Base-by-base conservation (phyloP, 2,113 vertebrate genomes). In the Labeo catla region DNA sequence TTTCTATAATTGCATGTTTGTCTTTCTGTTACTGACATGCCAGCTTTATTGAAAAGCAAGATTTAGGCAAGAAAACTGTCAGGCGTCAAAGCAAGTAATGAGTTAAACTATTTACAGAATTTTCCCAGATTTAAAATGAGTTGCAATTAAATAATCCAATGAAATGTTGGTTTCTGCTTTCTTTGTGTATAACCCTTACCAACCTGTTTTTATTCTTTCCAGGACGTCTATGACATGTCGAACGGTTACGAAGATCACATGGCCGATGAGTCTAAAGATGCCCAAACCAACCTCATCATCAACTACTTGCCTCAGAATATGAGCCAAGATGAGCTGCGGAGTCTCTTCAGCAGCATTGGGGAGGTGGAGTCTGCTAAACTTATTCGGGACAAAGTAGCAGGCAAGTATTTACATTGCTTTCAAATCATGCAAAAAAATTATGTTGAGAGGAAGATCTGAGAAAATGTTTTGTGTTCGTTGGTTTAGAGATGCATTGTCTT, bases 171-270 rank as follows among this genome's bases (percentile, higher is more conserved):
- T n/a, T 13, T 13, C 2, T 3, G 21, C 6, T 13, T n/a, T 12
- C n/a, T 15, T 12, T 15, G 13, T 36, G 12, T 77, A 50, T 54
- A 54, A 77, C 13, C 5, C n/a, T 70, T 28, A 28, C 28, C 2
- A 50, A 23, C 50, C 12, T 23, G 34, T 59, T 21, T 36, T 8
- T 16, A 12, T 57, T 36, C 4, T 15, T 81, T 19, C 34, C 94
- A 98, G 97, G 95, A 96, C 93, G 93, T 95, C 88, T 95, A 92
- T 93, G 95, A 96, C 92, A 99, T 99, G 98, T 99, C 98, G 90
- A 99, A 99, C 94, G 98, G 98, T 97, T 99, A 98, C 94, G 97
- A 99, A 95, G 98, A 99, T 92, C 98, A 98, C 96, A 99, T 99
- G 98, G 97, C 96, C 85, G 98, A 99, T 87, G 98, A 98, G 90